Base-by-base conservation (phyloP, 2,888 invertebrate species). In the Odiellus spinosus region DNA sequence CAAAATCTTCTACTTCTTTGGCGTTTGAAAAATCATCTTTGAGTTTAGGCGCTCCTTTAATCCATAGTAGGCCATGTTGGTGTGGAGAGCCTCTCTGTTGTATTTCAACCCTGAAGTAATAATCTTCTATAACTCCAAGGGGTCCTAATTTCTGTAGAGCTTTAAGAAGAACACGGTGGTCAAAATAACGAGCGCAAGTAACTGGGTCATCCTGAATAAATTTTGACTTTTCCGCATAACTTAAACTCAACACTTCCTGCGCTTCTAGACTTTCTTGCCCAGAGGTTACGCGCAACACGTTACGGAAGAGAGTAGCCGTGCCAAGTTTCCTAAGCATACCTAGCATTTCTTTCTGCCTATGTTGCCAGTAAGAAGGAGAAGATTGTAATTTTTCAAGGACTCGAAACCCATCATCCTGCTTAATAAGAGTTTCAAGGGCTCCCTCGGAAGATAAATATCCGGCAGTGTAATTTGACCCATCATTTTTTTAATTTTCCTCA, bases 131-230 rank as follows among this genome's bases (percentile, higher is more conserved):
- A 26, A 26, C 26, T 6, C 26, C 26, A 26, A 26, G 26, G 8
- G 26, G 26, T 6, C 26, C 26, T 26, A 26, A 26, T 26, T 26
- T 26, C 11, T 18, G 8, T 1, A 47, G 26, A 1, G 42, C 19
- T 11, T 51, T 48, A 11, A 42, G 58, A 51, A 26, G 26, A 19
- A 54, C 45, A 40, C 55, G 42, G 34, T 55, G 44, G 39, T 59
- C 54, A 48, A 58, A 57, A 50, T 56, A 56, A n/a, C 53, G 18
- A 10, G 57, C 53, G 38, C 54, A 54, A 10, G 53, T 59, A 2
- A 57, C 55, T 11, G 58, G 59, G 42, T 59, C 52, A n/a, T 51
- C 40, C 6, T 47, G 50, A 4, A 59, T 48, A 4, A 47, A 39
- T 44, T n/a, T 19, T 3, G 8, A 5, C 10, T 20, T 8, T 4